Base-by-base conservation (phyloP, 2,113 vertebrate species). In the Cololabis saira region DNA sequence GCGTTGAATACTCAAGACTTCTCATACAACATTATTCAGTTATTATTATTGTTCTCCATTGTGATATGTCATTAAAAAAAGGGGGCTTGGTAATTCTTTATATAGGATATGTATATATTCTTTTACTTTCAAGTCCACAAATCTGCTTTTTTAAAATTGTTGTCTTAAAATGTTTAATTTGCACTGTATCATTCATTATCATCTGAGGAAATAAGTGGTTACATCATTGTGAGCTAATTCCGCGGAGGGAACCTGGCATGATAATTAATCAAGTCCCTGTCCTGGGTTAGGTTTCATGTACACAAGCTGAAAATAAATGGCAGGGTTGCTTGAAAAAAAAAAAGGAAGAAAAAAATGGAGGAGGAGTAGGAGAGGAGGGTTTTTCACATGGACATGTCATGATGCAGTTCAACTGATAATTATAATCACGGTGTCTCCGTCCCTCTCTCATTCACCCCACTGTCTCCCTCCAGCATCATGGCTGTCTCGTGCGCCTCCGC, bases 381-480 rank as follows among this genome's bases (percentile, higher is more conserved):
- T 61, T 67, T 80, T 85, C 69, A 81, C 80, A 73, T 49, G 45
- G 10, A 54, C 42, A 77, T 82, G 76, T 58, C 76, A 83, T 64
- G 40, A 65, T 80, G 64, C 61, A 56, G 67, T 78, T 47, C 47
- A 62, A 14, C 64, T 76, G 66, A 68, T 85, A 76, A 79, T 80
- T 76, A 67, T 66, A 66, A 61, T 75, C 52, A 40, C 62, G 45
- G 44, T 65, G 27, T 70, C 71, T 71, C 43, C 54, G 56, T 63
- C 63, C 41, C 59, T 56, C 30, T 62, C 33, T 77, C 51, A 76
- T 58, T 82, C 52, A 61, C 24, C 53, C 22, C 44, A 54, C 62
- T 53, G 80, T 70, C 62, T 63, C 61, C 57, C 54, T 51, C n/a
- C 74, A 90, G 89, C 76, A 69, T 76, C 84, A 92, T 91, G 88